Evolutionary conservation across 2,113 vertebrate genomes (phyloP).

Genomic region (Lathamus discolor): DNA sequence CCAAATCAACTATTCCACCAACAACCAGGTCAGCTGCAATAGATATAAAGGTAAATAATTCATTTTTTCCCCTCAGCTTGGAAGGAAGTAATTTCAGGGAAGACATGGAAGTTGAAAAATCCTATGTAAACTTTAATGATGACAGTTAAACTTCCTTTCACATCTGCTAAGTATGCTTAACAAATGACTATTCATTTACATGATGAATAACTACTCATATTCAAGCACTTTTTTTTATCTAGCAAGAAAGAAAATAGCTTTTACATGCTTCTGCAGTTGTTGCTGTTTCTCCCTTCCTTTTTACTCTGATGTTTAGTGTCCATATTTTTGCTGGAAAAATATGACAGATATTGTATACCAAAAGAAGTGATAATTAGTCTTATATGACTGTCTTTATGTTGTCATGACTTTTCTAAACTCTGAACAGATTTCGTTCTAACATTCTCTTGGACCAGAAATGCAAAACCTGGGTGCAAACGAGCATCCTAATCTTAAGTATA

Average conservation of each 20-base stretch:
- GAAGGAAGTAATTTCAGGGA: slow-evolving; percentile 1
- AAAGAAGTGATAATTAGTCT: slow-evolving; percentile 72
- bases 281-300: slow-evolving; percentile 59
- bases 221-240: slow-evolving; percentile 66
- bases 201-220: slow-evolving; percentile 72
- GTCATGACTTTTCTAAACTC: slow-evolving; percentile 63
- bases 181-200: slow-evolving; percentile 68
- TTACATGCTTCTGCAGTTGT: slow-evolving; percentile 47
- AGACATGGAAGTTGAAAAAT: not conserved
- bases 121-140: slow-evolving; percentile 57
- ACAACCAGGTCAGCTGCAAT: not conserved
- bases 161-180: slow-evolving; percentile 57
- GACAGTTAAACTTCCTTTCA: slow-evolving; percentile 39
- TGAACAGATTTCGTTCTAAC: not conserved
- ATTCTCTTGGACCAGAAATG: not conserved
- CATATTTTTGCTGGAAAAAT: slow-evolving; percentile 59
- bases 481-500: not conserved
- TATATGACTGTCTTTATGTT: slow-evolving; percentile 67
- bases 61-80: not conserved
- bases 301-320: slow-evolving; percentile 53
- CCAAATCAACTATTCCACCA: not conserved
- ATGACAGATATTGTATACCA: slow-evolving; percentile 66
- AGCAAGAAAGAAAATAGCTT: slow-evolving; percentile 67
- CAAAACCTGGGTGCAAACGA: not conserved
- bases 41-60: not conserved